Evolutionary conservation across 2,888 invertebrate genomes (phyloP), one percentile per base, ranked within the genome.

Genomic region (Hirtodrosophila cameraria): DNA sequence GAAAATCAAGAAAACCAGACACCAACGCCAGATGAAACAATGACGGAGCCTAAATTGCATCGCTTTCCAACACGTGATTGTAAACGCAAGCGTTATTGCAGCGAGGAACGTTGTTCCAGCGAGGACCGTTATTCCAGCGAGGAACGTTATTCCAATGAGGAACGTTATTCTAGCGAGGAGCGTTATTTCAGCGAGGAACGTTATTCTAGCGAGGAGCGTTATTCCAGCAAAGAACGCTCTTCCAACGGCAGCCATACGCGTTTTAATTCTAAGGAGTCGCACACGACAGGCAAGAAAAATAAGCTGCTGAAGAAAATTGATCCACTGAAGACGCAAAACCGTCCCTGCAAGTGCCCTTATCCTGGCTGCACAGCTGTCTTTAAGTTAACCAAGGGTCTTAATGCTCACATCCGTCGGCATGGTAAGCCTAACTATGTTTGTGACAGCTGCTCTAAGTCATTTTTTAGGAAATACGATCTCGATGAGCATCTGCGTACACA

Each of bases 381-480:
- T 11, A 18, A 6, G 11, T 36, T 18, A 2, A 18, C 11, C 18
- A 36, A 36, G 36, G 36, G 36, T 11, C 18, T 36, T 4, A 36
- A 36, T n/a, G 36, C 18, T 18, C 36, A 36, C 11, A 36, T 36
- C n/a, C 16, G 18, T 3, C 36, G 36, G 6, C 36, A 36, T 3
- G 13, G 36, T 3, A 36, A 36, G 18, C 36, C n/a, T 11, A 18
- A n/a, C 18, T 11, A 36, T 3, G n/a, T 3, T 11, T 36, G 18
- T 4, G 18, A 36, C 36, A 18, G 3, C 7, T 36, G 36, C 2
- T 6, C 18, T 6, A 36, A 18, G 18, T 6, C 36, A 11, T 36
- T 36, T n/a, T 7, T 36, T 6, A 11, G 18, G n/a, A 36, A 36
- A 36, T 36, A 36, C n/a, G 41, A 41, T 41, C 41, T 41, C 23